These are phyloP conservation scores for Poicephalus gulielmi DNA, from an alignment of 2,113 vertebrate species.

Conservation along the genomic window DNA sequence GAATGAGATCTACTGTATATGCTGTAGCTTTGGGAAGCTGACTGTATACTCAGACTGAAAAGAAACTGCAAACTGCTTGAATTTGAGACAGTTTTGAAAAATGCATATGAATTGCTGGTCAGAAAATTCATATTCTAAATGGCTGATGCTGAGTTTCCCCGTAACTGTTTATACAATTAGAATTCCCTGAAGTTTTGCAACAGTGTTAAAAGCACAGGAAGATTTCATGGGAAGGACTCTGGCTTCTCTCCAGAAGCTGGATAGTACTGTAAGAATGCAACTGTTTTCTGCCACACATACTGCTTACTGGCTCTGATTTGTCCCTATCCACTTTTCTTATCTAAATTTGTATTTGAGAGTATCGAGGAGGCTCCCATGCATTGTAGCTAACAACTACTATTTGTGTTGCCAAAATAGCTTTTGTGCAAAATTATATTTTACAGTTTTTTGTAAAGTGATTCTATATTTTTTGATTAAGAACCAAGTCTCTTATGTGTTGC, in stretches of 20 bases:
- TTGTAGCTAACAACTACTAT: background rate
- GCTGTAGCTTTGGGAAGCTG: constrained; percentile 52
- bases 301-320: background rate
- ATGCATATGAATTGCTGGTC: background rate
- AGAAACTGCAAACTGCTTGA: background rate
- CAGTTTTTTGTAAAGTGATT: constrained; percentile 49
- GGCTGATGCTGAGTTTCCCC: constrained; percentile 30
- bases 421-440: constrained; percentile 66
- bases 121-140: constrained; percentile 9
- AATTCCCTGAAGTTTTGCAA: constrained; percentile 41
- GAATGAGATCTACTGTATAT: constrained; percentile 16
- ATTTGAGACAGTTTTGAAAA: constrained; percentile 7
- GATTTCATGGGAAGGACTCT: background rate
- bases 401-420: constrained; percentile 61
- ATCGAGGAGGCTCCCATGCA: background rate
- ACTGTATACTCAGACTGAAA: constrained; percentile 1
- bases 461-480: constrained; percentile 51
- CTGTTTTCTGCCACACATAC: constrained; percentile 16
- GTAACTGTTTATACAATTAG: constrained; percentile 47
- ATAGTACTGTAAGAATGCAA: background rate
- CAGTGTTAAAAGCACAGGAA: constrained; percentile 34
- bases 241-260: background rate
- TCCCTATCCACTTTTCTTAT: background rate
- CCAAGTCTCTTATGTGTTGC: background rate
- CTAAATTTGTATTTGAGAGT: background rate